Conservation (phyloP, 2,888 invertebrate species). For the Tineola bisselliella region DNA sequence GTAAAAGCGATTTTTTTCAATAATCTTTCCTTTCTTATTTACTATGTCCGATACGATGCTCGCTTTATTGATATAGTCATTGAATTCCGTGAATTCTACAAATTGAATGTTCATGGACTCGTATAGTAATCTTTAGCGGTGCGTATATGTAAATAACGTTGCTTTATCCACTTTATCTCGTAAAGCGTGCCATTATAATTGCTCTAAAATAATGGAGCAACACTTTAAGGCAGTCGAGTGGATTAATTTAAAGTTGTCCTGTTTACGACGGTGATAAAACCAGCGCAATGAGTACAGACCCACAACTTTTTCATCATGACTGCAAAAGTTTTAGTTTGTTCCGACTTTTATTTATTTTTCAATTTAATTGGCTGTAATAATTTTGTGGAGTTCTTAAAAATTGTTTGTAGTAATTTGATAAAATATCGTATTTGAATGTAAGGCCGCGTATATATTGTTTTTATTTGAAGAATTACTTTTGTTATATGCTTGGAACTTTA, state of each 20-base stretch:
- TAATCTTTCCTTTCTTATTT: conserved; percentile 57
- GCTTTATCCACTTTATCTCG: conserved; percentile 1
- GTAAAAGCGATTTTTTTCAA: conserved; percentile 42
- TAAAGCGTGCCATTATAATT: conserved; percentile 13
- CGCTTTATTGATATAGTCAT: neutral
- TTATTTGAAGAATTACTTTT: no score
- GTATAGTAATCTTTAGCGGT: no score
- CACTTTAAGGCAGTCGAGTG: conserved; percentile 10
- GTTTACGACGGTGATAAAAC: conserved; percentile 13
- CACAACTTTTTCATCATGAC: neutral
- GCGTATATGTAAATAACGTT: neutral
- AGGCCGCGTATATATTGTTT: no score
- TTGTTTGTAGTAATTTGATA: no score
- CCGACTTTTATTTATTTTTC: neutral
- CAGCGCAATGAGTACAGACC: conserved; percentile 2
- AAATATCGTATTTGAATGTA: no score
- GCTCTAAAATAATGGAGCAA: conserved; percentile 14
- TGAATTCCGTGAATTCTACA: no score
- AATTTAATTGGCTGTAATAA: neutral
- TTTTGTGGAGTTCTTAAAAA: neutral
- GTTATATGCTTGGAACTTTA: no score
- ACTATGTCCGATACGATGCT: conserved; percentile 24
- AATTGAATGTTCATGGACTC: neutral
- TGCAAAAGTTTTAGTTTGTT: neutral
- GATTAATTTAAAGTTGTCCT: conserved; percentile 13